Evolutionary conservation across 2,113 vertebrate genomes (phyloP).

Genomic region (Pavo muticus): DNA sequence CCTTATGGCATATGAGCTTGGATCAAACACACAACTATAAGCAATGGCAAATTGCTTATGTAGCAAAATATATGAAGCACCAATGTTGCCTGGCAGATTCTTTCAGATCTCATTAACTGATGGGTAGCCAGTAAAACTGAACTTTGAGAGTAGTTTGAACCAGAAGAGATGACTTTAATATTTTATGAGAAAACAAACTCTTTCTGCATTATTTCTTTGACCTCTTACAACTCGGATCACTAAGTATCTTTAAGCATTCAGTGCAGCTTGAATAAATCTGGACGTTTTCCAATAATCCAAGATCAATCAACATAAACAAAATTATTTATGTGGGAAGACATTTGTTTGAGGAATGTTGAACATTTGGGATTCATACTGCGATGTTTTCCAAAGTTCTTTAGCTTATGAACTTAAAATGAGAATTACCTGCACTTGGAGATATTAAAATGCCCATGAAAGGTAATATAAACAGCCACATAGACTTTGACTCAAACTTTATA

Average conservation of each 20-base stretch:
- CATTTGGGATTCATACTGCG: conserved; percentile 32
- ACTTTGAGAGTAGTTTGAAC: conserved; percentile 31
- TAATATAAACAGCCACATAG: background rate
- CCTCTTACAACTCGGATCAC: conserved; percentile 42
- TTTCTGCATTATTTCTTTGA: conserved; percentile 19
- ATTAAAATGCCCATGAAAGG: background rate
- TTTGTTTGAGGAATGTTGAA: conserved; percentile 45
- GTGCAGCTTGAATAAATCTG: conserved; percentile 42
- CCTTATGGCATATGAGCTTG: background rate
- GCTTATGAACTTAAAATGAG: background rate
- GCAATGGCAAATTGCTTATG: background rate
- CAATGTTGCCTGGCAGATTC: background rate
- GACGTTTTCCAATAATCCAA: conserved; percentile 54
- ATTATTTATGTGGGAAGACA: conserved; percentile 60
- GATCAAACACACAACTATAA: background rate
- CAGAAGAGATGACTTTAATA: conserved; percentile 44
- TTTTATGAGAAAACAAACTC: conserved; percentile 39
- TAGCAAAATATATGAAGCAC: background rate
- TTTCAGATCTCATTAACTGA: conserved; percentile 37
- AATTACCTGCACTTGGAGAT: background rate
- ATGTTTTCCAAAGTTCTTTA: background rate
- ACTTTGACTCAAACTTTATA: background rate
- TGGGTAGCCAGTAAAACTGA: conserved; percentile 8
- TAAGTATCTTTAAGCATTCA: conserved; percentile 43
- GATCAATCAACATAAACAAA: conserved; percentile 75